Conservation (phyloP, 2,113 vertebrate species). For the Triplophysa dalaica region DNA sequence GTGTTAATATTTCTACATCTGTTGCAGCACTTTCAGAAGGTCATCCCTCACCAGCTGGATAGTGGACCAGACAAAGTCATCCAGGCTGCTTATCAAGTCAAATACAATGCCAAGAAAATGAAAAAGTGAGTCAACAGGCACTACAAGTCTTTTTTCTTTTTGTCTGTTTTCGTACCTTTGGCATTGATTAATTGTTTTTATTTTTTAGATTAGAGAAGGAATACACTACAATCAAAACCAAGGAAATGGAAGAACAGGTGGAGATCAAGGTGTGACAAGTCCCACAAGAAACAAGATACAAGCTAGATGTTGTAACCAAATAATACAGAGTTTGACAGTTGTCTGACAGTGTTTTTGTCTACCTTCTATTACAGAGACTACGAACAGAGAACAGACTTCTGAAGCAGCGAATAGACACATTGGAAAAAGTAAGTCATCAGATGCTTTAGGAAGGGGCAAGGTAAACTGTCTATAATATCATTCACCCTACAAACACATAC, state of each 20-base stretch:
- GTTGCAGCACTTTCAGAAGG: conserved; percentile 92
- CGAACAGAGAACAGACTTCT: conserved; percentile 95
- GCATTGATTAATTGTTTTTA: neutral
- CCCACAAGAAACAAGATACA: neutral
- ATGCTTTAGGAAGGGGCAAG: neutral
- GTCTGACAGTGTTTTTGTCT: conserved; percentile 7
- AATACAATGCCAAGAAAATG: conserved; percentile 99
- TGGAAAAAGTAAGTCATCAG: conserved; percentile 91
- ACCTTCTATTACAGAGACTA: conserved; percentile 80
- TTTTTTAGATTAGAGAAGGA: conserved; percentile 92
- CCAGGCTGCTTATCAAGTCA: conserved; percentile 94
- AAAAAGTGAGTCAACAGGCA: conserved; percentile 84
- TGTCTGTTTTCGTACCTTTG: neutral
- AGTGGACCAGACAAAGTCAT: conserved; percentile 94
- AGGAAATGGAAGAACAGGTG: conserved; percentile 99
- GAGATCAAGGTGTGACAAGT: conserved; percentile 90
- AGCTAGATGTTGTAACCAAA: neutral
- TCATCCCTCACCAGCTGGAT: conserved; percentile 95
- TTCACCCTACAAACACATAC: conserved; percentile 5
- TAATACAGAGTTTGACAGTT: neutral
- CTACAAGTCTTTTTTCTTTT: neutral
- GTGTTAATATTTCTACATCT: neutral
- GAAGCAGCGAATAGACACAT: conserved; percentile 96
- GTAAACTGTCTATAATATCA: conserved; percentile 1
- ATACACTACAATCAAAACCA: conserved; percentile 98